A percentile compares a stretch with the other conserved stretches of the same genome.
These are phyloP conservation scores for Drepanosiphum platanoidis DNA, from an alignment of 2,888 invertebrate genomes.

Conservation along the genomic window DNA sequence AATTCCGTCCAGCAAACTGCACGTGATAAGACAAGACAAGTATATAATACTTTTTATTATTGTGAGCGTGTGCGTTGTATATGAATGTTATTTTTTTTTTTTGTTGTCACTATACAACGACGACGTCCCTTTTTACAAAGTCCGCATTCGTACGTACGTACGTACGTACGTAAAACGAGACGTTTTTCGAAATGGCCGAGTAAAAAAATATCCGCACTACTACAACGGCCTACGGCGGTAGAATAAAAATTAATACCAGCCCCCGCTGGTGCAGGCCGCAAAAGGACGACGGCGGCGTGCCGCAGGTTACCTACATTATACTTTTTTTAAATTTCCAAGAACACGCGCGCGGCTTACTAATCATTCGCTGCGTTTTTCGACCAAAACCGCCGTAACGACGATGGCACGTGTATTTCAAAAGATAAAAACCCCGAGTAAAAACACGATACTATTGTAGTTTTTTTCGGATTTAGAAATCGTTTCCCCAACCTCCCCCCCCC, in stretches of 20 bases:
- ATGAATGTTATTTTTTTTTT: neutral
- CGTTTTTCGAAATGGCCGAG: neutral
- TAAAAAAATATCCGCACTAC: neutral
- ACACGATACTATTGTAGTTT: neutral
- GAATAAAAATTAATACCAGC: slow-evolving; percentile 22
- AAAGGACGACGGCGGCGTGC: neutral
- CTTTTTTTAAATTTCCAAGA: neutral
- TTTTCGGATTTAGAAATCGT: too few species aligned
- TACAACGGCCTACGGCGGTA: neutral
- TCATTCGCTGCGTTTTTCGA: neutral
- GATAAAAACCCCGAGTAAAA: neutral
- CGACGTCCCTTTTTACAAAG: too few species aligned
- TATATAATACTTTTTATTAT: too few species aligned
- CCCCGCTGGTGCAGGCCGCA: neutral
- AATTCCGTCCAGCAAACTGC: neutral
- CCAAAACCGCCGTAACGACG: neutral
- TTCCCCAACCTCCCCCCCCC: too few species aligned
- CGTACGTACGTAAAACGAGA: slow-evolving; percentile 6
- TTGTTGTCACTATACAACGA: too few species aligned
- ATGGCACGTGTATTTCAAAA: neutral
- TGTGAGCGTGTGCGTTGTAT: neutral
- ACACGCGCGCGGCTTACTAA: slow-evolving; percentile 7
- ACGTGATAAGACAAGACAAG: too few species aligned
- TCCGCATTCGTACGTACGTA: neutral
- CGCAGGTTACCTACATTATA: too few species aligned